These are phyloP conservation scores for Aurelia sp. DNA, from an alignment of 30 jellyfish, hydroid and myxozoan genomes.

Conservation along the genomic window DNA sequence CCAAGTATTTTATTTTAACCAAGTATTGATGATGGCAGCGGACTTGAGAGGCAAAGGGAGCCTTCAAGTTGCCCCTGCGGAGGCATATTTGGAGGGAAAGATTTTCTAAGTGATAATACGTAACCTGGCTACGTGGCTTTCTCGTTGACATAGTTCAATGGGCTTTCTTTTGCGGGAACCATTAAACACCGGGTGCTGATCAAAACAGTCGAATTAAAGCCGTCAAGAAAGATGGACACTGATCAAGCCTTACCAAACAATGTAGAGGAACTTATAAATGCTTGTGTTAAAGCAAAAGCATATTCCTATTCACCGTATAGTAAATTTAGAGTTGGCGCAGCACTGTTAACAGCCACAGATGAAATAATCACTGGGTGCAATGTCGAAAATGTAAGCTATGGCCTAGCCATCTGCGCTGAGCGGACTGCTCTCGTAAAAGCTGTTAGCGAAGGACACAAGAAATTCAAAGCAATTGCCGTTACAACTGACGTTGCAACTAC, in stretches of 20 bases:
- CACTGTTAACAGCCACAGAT: constrained; percentile 72
- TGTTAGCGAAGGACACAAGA: constrained; percentile 90
- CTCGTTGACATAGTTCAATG: no score
- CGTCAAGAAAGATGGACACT: constrained; percentile 18
- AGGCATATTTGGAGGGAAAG: neutral
- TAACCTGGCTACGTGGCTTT: no score
- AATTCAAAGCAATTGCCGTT: constrained; percentile 87
- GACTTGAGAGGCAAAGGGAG: no score
- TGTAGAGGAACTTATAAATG: constrained; percentile 35
- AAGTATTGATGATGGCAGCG: no score
- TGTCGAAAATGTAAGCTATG: constrained; percentile 96
- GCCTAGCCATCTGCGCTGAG: constrained; percentile 98
- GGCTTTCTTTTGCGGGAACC: constrained; percentile 41
- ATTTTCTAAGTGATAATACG: neutral
- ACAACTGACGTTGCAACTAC: constrained; percentile 80
- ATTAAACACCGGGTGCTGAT: neutral
- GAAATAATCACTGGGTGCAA: constrained; percentile 86
- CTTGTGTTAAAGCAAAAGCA: constrained; percentile 77
- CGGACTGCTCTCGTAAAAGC: constrained; percentile 95
- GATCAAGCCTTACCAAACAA: neutral
- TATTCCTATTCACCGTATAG: constrained; percentile 86
- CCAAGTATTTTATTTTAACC: no score
- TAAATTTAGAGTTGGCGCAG: constrained; percentile 90
- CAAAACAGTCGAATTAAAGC: no score
- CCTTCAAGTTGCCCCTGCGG: no score